phyloP scores from a whole-genome alignment of 2,797 vertebrate species.

The Gymnodraco acuticeps region DNA sequence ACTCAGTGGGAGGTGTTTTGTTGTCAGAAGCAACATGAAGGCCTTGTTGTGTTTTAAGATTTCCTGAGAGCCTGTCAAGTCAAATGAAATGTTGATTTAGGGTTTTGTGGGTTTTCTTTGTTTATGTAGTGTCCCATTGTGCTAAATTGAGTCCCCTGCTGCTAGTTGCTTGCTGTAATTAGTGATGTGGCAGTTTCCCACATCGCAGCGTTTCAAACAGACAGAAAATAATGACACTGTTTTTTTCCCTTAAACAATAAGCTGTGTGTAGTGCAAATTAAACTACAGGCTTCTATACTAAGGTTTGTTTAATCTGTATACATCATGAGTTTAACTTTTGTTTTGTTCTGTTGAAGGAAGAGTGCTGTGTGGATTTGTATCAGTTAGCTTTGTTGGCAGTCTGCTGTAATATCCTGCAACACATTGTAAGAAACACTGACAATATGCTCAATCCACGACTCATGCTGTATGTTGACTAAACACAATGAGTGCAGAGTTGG shows the following conservation, averaged over 20 bases:
- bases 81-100: slow-evolving; percentile 32
- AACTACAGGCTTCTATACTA: not conserved
- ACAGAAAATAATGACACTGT: slow-evolving; percentile 33
- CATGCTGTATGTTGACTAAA: slow-evolving; percentile 46
- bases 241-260: slow-evolving; percentile 36
- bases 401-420: slow-evolving; percentile 20
- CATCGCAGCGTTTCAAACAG: slow-evolving; percentile 37
- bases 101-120: slow-evolving; percentile 49
- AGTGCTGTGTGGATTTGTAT: not conserved
- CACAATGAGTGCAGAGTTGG: slow-evolving; percentile 13
- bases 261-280: slow-evolving; percentile 12
- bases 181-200: slow-evolving; percentile 48
- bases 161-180: slow-evolving; percentile 49
- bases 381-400: not conserved
- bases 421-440: not conserved
- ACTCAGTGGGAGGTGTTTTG: slow-evolving; percentile 31
- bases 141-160: slow-evolving; percentile 41
- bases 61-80: slow-evolving; percentile 26
- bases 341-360: not conserved
- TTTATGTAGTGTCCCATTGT: slow-evolving; percentile 47
- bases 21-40: slow-evolving; percentile 39
- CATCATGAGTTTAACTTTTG: not conserved
- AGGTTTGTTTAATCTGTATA: slow-evolving; percentile 22
- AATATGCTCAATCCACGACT: slow-evolving; percentile 32
- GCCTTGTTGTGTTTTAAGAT: slow-evolving; percentile 42